Conservation (phyloP, 92 coral and sea anemone genomes). For the Bergia sp. region DNA sequence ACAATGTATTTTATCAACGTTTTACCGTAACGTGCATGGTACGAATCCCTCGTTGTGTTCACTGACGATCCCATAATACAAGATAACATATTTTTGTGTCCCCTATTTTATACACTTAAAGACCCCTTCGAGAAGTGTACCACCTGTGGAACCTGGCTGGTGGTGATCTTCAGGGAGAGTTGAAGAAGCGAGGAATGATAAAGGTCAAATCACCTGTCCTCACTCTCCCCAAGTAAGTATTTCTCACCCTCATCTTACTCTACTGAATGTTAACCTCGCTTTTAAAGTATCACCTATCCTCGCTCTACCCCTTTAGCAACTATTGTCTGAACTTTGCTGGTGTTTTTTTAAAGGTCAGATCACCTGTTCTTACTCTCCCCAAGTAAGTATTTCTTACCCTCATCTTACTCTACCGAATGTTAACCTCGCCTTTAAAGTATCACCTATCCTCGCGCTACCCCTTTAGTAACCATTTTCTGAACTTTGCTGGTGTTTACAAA, state of each 20-base stretch:
- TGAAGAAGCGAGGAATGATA: conserved; percentile 89
- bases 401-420: background rate
- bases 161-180: conserved; percentile 91
- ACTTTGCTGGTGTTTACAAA: conserved; percentile 25
- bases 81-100: background rate
- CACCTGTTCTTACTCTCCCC: conserved; percentile 90
- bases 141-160: conserved; percentile 98
- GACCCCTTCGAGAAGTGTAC: conserved; percentile 83
- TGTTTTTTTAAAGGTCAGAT: conserved; percentile 62
- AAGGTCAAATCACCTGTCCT: conserved; percentile 90
- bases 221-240: conserved; percentile 88
- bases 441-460: background rate
- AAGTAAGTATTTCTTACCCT: conserved; percentile 56
- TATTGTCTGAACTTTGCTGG: conserved; percentile 50
- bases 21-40: background rate
- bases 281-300: background rate
- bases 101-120: conserved; percentile 11
- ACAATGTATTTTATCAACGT: background rate
- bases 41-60: background rate
- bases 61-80: background rate
- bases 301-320: conserved; percentile 20
- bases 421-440: background rate
- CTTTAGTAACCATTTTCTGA: conserved; percentile 57
- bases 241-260: background rate
- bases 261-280: background rate